phyloP scores from a whole-genome alignment of 2,888 invertebrate species.

The Pteria penguin region DNA sequence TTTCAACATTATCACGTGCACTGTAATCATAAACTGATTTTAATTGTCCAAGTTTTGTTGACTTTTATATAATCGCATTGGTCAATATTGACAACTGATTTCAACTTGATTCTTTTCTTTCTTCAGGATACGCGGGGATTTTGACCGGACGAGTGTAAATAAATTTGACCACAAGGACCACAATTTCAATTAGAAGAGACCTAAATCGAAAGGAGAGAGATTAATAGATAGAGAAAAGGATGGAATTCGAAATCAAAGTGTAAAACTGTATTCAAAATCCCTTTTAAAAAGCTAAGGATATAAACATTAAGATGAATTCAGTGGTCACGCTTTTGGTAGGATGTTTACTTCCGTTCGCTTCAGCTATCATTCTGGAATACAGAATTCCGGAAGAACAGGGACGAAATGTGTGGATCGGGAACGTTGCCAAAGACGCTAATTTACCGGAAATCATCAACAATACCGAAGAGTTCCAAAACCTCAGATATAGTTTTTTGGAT shows the following conservation, averaged over 20 bases:
- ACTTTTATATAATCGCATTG: not conserved
- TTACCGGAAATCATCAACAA: slow-evolving; percentile 52
- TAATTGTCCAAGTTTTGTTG: not conserved
- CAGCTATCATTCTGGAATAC: slow-evolving; percentile 27
- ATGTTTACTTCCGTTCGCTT: not conserved
- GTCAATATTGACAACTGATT: not conserved
- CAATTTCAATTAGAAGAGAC: no score
- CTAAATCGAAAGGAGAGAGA: not conserved
- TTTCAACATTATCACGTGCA: slow-evolving; percentile 9
- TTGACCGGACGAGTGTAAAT: not conserved
- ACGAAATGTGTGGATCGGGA: slow-evolving; percentile 58
- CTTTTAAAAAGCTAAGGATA: no score
- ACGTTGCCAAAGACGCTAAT: slow-evolving; percentile 64
- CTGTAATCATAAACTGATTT: slow-evolving; percentile 4
- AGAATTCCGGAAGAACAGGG: slow-evolving; percentile 50
- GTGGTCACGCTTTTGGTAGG: not conserved
- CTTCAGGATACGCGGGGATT: not conserved
- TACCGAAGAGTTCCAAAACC: slow-evolving; percentile 49
- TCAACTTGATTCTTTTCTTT: not conserved
- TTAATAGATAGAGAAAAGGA: no score
- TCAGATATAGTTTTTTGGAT: slow-evolving; percentile 65
- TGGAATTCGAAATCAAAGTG: no score
- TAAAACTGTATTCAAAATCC: no score
- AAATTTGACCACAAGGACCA: not conserved
- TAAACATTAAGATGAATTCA: no score